Base-by-base conservation (phyloP, 2,888 invertebrate genomes). In the Eupithecia subfuscata region DNA sequence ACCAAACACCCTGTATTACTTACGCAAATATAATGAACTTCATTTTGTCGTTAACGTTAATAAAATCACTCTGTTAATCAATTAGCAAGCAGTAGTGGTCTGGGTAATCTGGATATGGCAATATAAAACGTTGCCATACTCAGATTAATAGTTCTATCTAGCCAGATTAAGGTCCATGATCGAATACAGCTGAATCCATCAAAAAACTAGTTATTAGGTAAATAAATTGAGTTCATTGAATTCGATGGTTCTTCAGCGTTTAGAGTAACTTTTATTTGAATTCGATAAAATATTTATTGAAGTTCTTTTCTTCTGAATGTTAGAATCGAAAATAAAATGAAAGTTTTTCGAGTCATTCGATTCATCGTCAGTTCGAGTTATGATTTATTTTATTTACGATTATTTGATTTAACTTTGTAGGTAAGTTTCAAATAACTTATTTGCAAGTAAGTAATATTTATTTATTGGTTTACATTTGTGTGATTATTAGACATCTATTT, bases 201-300 rank as follows among this genome's bases (percentile, higher is more conserved):
- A 25, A 22, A 43, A 34, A 67, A 67, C 67, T 37, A 25, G 68
- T 68, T 68, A 68, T 25, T 45, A 43, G 68, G 43, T 45, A 45
- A 68, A 43, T 43, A 43, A 68, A 68, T 43, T 45, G 68, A 43
- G 12, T 43, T 40, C n/a, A 68, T 22, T 68, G 22, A 43, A 68
- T 43, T 68, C 68, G 43, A 45, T 25, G 68, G 25, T 43, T 43
- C 25, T 68, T 67, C 67, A 22, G 67, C 40, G 5, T 40, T 43
- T 25, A 6, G 6, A 67, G 52, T 37, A 11, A 65, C 65, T n/a
- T 37, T 67, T 14, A 40, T 67, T 67, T 40, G 34, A 37, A 67
- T 67, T 67, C 11, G 40, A 37, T 37, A 22, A 68, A 22, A 68
- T 68, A 68, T 68, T 68, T 68, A 68, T 43, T 45, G 25, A 68